phyloP scores from a whole-genome alignment of 2,888 invertebrate species.

The Blastobasis lacticolella region DNA sequence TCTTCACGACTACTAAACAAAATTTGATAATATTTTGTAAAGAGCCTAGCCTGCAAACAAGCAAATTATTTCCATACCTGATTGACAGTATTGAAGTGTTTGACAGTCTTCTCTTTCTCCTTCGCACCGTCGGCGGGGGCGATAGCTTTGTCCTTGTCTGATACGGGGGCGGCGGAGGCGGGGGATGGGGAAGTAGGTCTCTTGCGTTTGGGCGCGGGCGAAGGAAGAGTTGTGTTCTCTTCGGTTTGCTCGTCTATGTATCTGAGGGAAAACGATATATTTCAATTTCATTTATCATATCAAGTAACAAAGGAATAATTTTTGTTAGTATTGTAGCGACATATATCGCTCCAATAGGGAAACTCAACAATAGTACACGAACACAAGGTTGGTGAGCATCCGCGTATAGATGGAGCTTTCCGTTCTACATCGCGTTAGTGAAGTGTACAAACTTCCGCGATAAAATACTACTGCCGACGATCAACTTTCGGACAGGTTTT shows the following conservation, averaged over 20 bases:
- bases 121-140: slow-evolving; percentile 20
- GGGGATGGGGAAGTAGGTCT: slow-evolving; percentile 37
- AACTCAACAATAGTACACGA: no score
- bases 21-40: neutral
- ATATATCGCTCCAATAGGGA: no score
- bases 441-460: no score
- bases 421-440: no score
- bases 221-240: slow-evolving; percentile 47
- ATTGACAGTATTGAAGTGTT: slow-evolving; percentile 44
- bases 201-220: slow-evolving; percentile 52
- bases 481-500: no score
- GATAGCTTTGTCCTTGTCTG: slow-evolving; percentile 23
- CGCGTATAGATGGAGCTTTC: no score
- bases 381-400: no score
- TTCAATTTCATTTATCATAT: no score
- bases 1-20: neutral
- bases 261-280: slow-evolving; percentile 35
- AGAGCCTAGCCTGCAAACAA: neutral
- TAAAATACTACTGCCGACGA: no score
- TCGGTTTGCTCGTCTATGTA: slow-evolving; percentile 67
- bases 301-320: no score
- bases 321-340: no score
- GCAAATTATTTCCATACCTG: no score
- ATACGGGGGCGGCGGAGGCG: slow-evolving; percentile 4
- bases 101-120: slow-evolving; percentile 30